These are phyloP conservation scores for Coreoperca whiteheadi DNA, from an alignment of 2,113 vertebrate species.

Conservation along the genomic window DNA sequence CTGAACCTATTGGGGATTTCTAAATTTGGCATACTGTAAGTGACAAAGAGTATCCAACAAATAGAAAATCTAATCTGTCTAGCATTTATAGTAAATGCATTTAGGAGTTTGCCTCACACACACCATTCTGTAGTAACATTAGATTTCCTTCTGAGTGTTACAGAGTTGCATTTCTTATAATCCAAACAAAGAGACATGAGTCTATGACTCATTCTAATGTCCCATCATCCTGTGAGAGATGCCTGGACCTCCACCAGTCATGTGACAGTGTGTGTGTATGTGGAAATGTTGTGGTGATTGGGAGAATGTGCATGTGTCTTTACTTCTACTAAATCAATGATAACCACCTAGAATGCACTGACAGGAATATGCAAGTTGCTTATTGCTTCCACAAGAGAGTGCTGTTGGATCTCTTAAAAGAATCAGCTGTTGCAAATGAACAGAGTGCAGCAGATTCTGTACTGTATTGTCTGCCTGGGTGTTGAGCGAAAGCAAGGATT, in stretches of 20 bases:
- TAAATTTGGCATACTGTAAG: background rate
- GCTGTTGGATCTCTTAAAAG: background rate
- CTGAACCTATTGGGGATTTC: no score
- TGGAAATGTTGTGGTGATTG: background rate
- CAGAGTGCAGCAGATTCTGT: no score
- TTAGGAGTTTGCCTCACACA: background rate
- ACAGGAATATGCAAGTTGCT: background rate
- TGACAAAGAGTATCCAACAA: background rate
- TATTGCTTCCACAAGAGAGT: background rate
- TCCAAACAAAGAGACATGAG: background rate
- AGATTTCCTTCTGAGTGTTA: background rate
- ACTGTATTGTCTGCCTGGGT: background rate
- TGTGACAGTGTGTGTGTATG: background rate
- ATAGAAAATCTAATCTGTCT: background rate
- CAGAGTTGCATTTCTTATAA: background rate
- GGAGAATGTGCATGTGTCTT: background rate
- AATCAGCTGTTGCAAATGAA: background rate
- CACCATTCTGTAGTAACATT: background rate
- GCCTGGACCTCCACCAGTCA: background rate
- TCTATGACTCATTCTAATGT: background rate
- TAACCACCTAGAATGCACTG: background rate
- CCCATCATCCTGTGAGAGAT: background rate
- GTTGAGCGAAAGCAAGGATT: background rate
- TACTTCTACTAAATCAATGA: background rate
- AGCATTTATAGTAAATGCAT: background rate